A percentile compares a stretch with the other conserved stretches of the same genome.
phyloP scores from a whole-genome alignment of 1,140 invertebrate species.

The Batillaria attramentaria region DNA sequence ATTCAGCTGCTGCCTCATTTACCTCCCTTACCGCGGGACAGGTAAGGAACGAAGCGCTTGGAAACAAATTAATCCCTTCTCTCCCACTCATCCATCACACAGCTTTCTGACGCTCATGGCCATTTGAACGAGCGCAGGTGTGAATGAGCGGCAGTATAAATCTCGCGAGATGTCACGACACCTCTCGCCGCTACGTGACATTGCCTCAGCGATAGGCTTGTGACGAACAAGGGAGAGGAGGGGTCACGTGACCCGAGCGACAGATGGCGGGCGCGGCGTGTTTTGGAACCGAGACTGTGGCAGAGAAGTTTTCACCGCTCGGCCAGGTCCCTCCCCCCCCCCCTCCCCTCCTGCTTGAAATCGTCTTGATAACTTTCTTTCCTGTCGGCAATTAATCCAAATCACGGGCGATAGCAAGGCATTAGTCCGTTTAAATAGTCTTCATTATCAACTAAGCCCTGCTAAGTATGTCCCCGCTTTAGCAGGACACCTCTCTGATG shows the following conservation, averaged over 20 bases:
- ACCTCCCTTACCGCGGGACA: neutral
- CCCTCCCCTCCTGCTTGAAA: too few relatives aligned
- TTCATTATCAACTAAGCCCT: neutral
- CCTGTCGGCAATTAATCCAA: constrained; percentile 4
- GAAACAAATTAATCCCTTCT: neutral
- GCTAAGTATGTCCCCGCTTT: neutral
- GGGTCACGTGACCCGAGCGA: neutral
- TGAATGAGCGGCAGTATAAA: constrained; percentile 16
- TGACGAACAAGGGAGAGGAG: too few relatives aligned
- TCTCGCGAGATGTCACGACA: constrained; percentile 8
- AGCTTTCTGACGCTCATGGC: constrained; percentile 18
- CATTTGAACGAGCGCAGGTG: constrained; percentile 26
- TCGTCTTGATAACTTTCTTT: constrained; percentile 9
- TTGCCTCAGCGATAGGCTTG: neutral
- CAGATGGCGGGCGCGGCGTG: neutral
- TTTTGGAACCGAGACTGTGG: too few relatives aligned
- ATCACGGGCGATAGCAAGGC: neutral
- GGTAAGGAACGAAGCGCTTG: neutral
- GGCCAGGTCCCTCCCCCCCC: too few relatives aligned
- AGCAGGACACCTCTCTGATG: neutral
- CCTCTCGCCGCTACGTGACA: constrained; percentile 19
- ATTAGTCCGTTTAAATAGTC: neutral
- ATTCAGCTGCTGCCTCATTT: neutral
- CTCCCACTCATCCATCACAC: constrained; percentile 6
- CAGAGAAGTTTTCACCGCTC: too few relatives aligned